Base-by-base conservation (phyloP, 1,140 invertebrate genomes). In the Zeugodacus cucurbitae region DNA sequence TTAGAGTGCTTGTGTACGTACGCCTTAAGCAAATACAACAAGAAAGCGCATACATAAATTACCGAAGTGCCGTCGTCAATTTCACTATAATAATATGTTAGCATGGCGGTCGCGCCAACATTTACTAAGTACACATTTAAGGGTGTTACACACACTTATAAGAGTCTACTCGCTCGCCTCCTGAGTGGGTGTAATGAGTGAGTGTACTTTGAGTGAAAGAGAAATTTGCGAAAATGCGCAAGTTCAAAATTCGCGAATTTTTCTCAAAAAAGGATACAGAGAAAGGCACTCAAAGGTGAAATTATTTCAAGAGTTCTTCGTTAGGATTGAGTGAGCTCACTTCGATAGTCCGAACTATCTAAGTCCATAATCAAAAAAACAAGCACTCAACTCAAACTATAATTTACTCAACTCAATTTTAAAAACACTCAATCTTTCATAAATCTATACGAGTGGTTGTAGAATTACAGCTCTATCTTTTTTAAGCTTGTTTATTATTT, bases 11-110 rank as follows among this genome's bases (percentile, higher is more conserved):
- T 44, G 74, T 48, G 41, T 82, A 11, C 5, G 74, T 20, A 3
- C 37, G 41, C 11, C 22, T n/a, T 8, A 74, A 37, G 22, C 34
- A 74, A 74, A 37, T 82, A 82, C 74, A 82, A 82, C 74, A 82
- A 82, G 37, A 82, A 44, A 82, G 74, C 41, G 74, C 74, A 82
- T 82, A 82, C 74, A 82, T 82, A 82, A 82, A 82, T 82, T 82
- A 82, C 74, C 74, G 74, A 82, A 82, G 41, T 54, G 74, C 74
- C 74, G 34, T 82, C 74, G 74, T 82, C 74, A 82, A 82, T 82
- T 82, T 82, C 41, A 48, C 41, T 82, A 82, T 48, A 82, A 48
- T 82, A 82, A 82, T 82, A 82, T 82, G 74, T 22, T 22, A 74
- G 67, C 67, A 41, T 37, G 67, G 34, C 67, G 67, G 32, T 74